Base-by-base conservation (phyloP, 2,797 vertebrate species). In the Champsocephalus gunnari region DNA sequence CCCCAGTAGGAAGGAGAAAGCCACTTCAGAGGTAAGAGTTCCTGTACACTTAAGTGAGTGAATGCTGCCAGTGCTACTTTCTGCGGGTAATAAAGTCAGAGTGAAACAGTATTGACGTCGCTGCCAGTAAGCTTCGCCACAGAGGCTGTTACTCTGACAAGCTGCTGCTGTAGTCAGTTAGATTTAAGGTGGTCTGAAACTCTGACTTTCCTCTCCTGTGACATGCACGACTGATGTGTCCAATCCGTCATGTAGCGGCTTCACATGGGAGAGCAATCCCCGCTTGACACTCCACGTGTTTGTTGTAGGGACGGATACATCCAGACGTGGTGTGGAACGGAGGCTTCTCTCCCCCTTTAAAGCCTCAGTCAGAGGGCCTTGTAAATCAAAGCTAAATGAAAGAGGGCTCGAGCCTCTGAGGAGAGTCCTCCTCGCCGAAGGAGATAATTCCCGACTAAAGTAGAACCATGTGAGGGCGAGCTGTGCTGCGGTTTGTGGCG, bases 21-120 rank as follows among this genome's bases (percentile, higher is more conserved):
- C 82, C 87, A 84, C 87, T 89, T 86, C 80, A 90, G 83, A 92
- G 90, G 92, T 92, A 90, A 92, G 88, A 68, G 38, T 79, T 86
- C 75, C 77, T 82, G 79, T 89, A 83, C 81, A 81, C 61, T 4
- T 1, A 7, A 79, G 62, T 50, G 77, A 71, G 24, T 69, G 68
- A 77, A 66, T 59, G 45, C 43, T 58, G 47, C 53, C 60, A 28
- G 13, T 58, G 67, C 77, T 66, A 2, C 55, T 80, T 74, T 73
- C n/a, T 71, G 71, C 64, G 71, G 79, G 59, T 44, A 7, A 66
- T 71, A 65, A 76, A 66, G 10, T 60, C 21, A 2, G 34, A 43
- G 50, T 41, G 17, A 64, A 56, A 9, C 3, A 2, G 48, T 12
- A 13, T 41, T 65, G 59, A 58, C 41, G 13, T 4, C 19, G 54